Conservation (phyloP, 2,113 vertebrate species). For the Aramus guarauna region DNA sequence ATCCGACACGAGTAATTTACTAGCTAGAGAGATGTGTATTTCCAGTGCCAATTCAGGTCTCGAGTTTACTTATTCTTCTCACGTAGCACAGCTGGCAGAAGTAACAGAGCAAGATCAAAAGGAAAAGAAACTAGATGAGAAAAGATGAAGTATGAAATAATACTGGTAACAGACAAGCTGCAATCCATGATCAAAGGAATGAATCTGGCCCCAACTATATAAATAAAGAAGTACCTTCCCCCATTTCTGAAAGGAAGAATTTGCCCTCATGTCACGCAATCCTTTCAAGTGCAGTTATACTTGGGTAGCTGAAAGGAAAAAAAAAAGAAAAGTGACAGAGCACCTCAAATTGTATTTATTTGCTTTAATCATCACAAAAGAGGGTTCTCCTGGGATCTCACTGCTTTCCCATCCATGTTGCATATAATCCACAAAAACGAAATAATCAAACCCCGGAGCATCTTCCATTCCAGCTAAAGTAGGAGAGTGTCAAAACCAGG, state of each 20-base stretch:
- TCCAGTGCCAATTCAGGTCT: background rate
- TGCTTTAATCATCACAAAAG: background rate
- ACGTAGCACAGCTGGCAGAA: conserved; percentile 26
- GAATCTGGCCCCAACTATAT: background rate
- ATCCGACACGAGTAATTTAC: background rate
- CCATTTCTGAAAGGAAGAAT: background rate
- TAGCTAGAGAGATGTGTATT: background rate
- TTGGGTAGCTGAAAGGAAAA: background rate
- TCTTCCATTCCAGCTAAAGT: background rate
- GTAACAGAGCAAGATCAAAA: conserved; percentile 56
- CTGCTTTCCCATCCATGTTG: background rate
- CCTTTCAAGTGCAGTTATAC: conserved; percentile 11
- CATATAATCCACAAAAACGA: background rate
- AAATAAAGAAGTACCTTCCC: conserved; percentile 15
- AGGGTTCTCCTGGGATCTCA: background rate
- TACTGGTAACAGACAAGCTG: conserved; percentile 30
- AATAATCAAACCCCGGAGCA: background rate
- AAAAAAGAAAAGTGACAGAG: background rate
- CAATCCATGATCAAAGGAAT: conserved; percentile 54
- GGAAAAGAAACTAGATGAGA: conserved; percentile 13
- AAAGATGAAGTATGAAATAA: conserved; percentile 48
- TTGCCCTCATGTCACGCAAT: background rate
- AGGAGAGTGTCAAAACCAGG: background rate
- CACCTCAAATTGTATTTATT: background rate
- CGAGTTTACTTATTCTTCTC: conserved; percentile 21